Evolutionary conservation across 2,113 vertebrate species (phyloP).

Genomic region (cattle (Bos taurus)): DNA sequence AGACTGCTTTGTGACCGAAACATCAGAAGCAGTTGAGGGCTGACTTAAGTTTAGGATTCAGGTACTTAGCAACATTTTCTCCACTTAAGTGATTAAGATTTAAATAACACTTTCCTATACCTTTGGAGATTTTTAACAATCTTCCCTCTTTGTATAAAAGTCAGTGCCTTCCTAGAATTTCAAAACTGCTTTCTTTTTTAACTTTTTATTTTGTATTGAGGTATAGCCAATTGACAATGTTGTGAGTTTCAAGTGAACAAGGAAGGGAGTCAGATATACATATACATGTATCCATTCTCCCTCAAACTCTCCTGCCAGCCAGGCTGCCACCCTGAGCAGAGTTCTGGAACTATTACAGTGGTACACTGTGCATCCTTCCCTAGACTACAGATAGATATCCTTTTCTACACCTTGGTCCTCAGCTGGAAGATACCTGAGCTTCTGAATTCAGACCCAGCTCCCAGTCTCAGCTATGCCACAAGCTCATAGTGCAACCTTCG

Average conservation of each 20-base stretch:
- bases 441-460: neutral
- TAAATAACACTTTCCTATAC: neutral
- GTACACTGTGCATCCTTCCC: neutral
- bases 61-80: neutral
- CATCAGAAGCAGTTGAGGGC: neutral
- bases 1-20: neutral
- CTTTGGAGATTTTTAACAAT: neutral
- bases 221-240: neutral
- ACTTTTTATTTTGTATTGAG: neutral
- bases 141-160: neutral
- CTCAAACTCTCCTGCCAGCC: neutral
- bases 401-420: neutral
- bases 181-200: neutral
- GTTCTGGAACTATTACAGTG: neutral
- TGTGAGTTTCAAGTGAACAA: neutral
- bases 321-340: neutral
- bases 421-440: neutral
- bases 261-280: neutral
- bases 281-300: neutral
- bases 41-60: neutral
- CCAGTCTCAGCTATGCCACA: neutral
- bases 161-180: neutral
- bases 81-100: neutral
- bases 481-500: neutral
- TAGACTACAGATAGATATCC: neutral